A percentile compares a stretch with the other conserved stretches of the same genome.
Conservation (phyloP, 2,888 invertebrate species). For the Calliphora vomitoria region DNA sequence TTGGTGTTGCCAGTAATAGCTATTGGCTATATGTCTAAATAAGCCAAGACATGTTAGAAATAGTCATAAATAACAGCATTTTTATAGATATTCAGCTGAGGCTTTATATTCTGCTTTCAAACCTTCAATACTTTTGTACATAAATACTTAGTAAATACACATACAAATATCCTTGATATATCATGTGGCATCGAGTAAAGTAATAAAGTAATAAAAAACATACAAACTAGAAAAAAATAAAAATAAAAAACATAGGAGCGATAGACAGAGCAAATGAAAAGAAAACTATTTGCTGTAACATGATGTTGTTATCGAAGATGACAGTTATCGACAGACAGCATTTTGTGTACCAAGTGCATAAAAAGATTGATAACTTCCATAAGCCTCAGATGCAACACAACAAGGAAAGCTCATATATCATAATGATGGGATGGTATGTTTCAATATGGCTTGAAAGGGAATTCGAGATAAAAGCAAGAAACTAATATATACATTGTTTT, state of each 20-base stretch:
- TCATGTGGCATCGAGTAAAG: background rate
- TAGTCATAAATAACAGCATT: slow-evolving; percentile 63
- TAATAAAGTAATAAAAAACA: slow-evolving; percentile 33
- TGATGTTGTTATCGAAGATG: slow-evolving; percentile 42
- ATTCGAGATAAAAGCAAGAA: too few species aligned
- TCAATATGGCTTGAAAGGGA: background rate
- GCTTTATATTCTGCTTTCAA: slow-evolving; percentile 27
- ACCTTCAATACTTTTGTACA: background rate
- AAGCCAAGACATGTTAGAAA: slow-evolving; percentile 43
- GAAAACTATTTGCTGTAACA: slow-evolving; percentile 22
- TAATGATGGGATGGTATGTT: background rate
- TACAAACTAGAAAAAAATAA: background rate
- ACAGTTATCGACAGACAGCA: slow-evolving; percentile 55
- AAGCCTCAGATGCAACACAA: background rate
- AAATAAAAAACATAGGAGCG: background rate
- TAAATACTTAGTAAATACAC: background rate
- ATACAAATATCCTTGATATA: slow-evolving; percentile 17
- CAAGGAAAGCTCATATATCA: background rate
- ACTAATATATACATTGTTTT: too few species aligned
- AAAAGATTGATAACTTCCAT: slow-evolving; percentile 52
- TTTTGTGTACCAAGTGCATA: slow-evolving; percentile 31
- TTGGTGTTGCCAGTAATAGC: slow-evolving; percentile 14
- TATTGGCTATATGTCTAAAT: slow-evolving; percentile 51
- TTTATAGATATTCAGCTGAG: slow-evolving; percentile 59
- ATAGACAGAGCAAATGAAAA: background rate